Base-by-base conservation (phyloP, 2,113 vertebrate species). In the Cinclus mexicanus region DNA sequence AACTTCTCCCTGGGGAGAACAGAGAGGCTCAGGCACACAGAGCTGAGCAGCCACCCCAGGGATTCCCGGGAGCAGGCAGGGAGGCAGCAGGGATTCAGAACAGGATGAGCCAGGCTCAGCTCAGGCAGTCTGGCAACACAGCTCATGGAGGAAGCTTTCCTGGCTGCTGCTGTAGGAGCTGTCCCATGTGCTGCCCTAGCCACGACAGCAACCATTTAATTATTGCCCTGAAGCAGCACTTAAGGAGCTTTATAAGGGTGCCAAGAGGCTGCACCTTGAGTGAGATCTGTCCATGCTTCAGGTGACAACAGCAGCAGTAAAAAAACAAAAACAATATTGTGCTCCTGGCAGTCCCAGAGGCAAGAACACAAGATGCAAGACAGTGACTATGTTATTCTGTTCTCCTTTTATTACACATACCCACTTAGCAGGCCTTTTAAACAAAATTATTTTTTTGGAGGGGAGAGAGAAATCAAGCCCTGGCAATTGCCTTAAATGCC, bases 211-310 rank as follows among this genome's bases (percentile, higher is more conserved):
- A 50, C 4, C 20, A 61, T 47, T 70, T 29, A 26, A 53, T 74
- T 28, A 28, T 12, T 53, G 60, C 17, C 55, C 50, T 80, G 70
- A 90, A 88, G 65, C 52, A 79, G 35, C 14, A 11, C n/a, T 39
- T 55, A 57, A 41, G 59, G 46, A 90, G 41, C 68, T 72, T 37
- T 17, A 3, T 7, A 28, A 60, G 22, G 65, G 39, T 0, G 0
- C 12, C 57, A 84, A 44, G 23, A 71, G 22, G 52, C 25, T 53
- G 8, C 22, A 47, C 7, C 64, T 31, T 9, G 3, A 59, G 46
- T 22, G 57, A 46, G 33, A 79, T 9, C n/a, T 41, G 71, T 17
- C 50, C 52, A 3, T 42, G 59, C 42, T 63, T 67, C 24, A 53
- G 29, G 10, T 8, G 55, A 29, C 86, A 86, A 72, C 15, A 80